These are phyloP conservation scores for Villa cingulata DNA, from an alignment of 2,888 invertebrate genomes.

Conservation along the genomic window DNA sequence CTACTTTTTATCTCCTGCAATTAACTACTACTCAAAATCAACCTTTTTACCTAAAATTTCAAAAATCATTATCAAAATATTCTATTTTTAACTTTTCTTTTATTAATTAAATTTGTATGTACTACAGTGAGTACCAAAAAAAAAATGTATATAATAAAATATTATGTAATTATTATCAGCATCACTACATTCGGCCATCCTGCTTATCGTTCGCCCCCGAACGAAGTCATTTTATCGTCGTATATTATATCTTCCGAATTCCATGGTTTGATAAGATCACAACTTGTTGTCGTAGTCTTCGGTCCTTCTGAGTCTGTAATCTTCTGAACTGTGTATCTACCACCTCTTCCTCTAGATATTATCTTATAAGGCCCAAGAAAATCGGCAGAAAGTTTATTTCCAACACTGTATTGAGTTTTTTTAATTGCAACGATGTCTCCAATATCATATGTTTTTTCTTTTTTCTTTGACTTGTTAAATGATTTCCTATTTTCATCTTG, in stretches of 20 bases:
- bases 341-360: neutral
- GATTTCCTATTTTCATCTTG: slow-evolving; percentile 13
- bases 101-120: too few species aligned
- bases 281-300: neutral
- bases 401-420: slow-evolving; percentile 25
- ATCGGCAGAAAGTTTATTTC: slow-evolving; percentile 23
- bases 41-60: too few species aligned
- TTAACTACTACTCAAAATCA: too few species aligned
- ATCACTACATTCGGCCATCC: neutral
- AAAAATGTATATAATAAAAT: too few species aligned
- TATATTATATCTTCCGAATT: neutral
- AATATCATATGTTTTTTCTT: slow-evolving; percentile 9
- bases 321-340: too few species aligned
- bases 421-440: slow-evolving; percentile 20
- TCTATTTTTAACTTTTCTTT: too few species aligned
- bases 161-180: too few species aligned
- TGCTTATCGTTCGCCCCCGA: neutral
- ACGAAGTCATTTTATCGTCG: neutral
- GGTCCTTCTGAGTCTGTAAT: neutral
- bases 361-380: slow-evolving; percentile 26
- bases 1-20: too few species aligned
- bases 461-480: slow-evolving; percentile 11
- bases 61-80: too few species aligned
- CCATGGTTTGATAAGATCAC: neutral
- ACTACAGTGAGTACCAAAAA: too few species aligned